Evolutionary conservation across 2,888 invertebrate species (phyloP).

Genomic region (Cerastis rubricosa): DNA sequence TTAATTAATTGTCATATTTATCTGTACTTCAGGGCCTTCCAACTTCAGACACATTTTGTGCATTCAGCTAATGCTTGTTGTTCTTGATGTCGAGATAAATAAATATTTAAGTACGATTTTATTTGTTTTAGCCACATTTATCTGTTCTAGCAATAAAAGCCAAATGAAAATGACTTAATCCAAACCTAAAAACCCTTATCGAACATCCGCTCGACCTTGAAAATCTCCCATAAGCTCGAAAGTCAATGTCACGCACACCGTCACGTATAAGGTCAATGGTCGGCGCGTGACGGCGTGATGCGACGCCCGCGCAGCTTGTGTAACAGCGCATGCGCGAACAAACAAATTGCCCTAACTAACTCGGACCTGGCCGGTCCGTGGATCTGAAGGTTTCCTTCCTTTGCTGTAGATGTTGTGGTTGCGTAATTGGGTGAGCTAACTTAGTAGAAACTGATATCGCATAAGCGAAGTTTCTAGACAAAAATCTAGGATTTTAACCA

Average conservation of each 20-base stretch:
- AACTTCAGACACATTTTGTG: background rate
- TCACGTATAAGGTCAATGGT: constrained; percentile 76
- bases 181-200: background rate
- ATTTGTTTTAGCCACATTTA: background rate
- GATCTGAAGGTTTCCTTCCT: constrained; percentile 59
- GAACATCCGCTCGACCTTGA: constrained; percentile 53
- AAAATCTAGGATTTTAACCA: background rate
- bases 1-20: too few relatives aligned
- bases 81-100: background rate
- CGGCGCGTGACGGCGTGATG: constrained; percentile 65
- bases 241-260: constrained; percentile 73
- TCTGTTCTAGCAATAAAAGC: background rate
- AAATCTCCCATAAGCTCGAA: constrained; percentile 54
- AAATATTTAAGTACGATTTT: background rate
- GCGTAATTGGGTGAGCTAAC: constrained; percentile 33
- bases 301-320: constrained; percentile 64
- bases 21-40: background rate
- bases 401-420: constrained; percentile 27
- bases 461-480: background rate
- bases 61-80: background rate
- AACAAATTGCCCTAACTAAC: constrained; percentile 67
- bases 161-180: background rate
- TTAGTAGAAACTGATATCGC: background rate
- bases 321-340: constrained; percentile 71
- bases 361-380: constrained; percentile 40